Evolutionary conservation across 2,113 vertebrate genomes (phyloP).

Genomic region (Psephotus haematonotus): DNA sequence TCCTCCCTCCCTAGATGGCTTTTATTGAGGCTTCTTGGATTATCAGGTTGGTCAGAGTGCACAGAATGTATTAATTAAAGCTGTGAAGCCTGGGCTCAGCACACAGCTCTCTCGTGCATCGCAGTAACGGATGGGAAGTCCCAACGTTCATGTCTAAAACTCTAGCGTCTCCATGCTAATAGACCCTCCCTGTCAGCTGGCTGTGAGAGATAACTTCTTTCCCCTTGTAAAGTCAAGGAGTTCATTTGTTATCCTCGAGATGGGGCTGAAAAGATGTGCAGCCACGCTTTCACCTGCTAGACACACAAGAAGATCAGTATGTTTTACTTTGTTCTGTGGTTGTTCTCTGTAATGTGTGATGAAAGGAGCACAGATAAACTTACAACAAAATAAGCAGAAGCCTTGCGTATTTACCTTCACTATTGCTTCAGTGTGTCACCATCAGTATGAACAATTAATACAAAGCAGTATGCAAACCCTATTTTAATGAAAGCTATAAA

Average conservation of each 20-base stretch:
- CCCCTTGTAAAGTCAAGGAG: constrained; percentile 7
- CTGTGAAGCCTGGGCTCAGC: background rate
- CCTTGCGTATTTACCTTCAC: background rate
- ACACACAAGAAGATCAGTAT: accelerated
- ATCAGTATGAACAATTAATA: background rate
- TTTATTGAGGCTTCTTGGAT: constrained; percentile 49
- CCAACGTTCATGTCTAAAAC: background rate
- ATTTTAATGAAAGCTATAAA: constrained; percentile 34
- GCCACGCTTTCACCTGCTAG: background rate
- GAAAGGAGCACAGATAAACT: background rate
- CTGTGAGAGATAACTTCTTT: background rate
- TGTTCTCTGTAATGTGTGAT: background rate
- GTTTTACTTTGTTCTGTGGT: background rate
- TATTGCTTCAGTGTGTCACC: background rate
- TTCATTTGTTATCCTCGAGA: constrained; percentile 37
- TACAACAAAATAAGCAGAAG: background rate
- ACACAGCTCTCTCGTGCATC: background rate
- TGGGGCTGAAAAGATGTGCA: background rate
- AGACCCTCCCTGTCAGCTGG: constrained; percentile 20
- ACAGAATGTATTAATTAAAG: constrained; percentile 56
- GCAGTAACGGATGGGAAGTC: background rate
- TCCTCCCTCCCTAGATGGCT: constrained; percentile 26
- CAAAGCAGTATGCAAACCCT: background rate
- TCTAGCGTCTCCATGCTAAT: background rate
- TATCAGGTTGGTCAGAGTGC: constrained; percentile 47